Conservation (phyloP, 1,140 invertebrate species). For the Procambarus virginalis region DNA sequence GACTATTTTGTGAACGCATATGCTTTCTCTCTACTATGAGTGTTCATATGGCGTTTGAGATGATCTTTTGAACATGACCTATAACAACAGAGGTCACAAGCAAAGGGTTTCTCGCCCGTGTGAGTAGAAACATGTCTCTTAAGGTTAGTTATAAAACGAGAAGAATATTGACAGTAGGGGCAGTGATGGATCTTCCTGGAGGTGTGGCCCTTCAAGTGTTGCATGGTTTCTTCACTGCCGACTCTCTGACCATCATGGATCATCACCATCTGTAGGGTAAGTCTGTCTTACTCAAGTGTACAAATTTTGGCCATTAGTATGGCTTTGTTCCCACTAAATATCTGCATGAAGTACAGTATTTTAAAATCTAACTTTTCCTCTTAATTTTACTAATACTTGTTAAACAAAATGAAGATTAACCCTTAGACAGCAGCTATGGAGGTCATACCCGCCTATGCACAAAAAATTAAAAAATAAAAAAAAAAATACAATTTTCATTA, state of each 20-base stretch:
- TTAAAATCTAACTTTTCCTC: no score
- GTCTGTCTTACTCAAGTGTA: conserved; percentile 26
- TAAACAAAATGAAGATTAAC: no score
- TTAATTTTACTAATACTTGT: no score
- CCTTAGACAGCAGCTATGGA: no score
- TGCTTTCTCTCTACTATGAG: conserved; percentile 28
- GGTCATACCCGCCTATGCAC: no score
- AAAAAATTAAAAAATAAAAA: no score
- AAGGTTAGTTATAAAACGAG: conserved; percentile 25
- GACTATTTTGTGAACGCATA: conserved; percentile 18
- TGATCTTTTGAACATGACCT: conserved; percentile 16
- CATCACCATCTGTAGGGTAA: conserved; percentile 34
- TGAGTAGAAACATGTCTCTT: conserved; percentile 51
- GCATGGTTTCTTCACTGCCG: conserved; percentile 5
- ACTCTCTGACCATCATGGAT: not conserved
- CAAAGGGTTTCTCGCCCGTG: conserved; percentile 38
- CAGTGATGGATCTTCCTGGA: conserved; percentile 43
- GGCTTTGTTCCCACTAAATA: not conserved
- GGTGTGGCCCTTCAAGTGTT: conserved; percentile 9
- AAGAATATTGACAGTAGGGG: conserved; percentile 39
- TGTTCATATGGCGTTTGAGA: conserved; percentile 31
- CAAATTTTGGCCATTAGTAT: not conserved
- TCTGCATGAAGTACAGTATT: not conserved
- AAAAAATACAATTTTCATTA: no score
- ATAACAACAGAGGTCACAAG: conserved; percentile 36